Evolutionary conservation across 2,113 vertebrate species (phyloP), one percentile per base, ranked within the genome.

Genomic region (Elachura formosa): DNA sequence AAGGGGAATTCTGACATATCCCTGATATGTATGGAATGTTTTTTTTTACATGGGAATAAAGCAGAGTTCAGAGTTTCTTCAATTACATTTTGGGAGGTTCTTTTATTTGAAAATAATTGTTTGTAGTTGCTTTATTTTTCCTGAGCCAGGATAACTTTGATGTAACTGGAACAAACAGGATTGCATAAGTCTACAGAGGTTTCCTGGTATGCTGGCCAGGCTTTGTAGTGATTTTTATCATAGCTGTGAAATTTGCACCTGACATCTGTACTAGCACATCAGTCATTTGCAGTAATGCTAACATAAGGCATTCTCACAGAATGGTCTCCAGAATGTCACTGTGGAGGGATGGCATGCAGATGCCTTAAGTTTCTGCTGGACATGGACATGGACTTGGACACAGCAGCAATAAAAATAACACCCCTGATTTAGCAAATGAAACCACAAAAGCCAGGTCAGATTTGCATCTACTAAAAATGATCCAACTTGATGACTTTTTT

Each of bases 1-100:
- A 87, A 86, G 90, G 90, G 92, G 96, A 94, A 93, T 94, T 96
- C 87, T 92, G 72, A 58, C 2, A n/a, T 87, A 97, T 87, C 82
- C 51, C 49, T 92, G 90, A 54, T 92, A 97, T 95, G 94, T 84
- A 79, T 26, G 96, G 97, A 97, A 97, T 97, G 95, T 94, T 87
- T 73, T 73, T 48, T 94, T 89, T 94, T 18, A 64, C 29, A 69
- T 15, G 48, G 23, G 52, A 95, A 86, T 80, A 96, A 95, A 95
- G 76, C 78, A 92, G 68, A 91, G 54, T 78, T 84, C 91, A 93
- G 84, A 72, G 51, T 83, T 91, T 61, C 61, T 92, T 82, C 89
- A 90, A 93, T 85, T 88, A 84, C 29, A 46, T 68, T 75, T 96
- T 82, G 61, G 41, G 79, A 91, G 28, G 29, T 38, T 83, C 11